Percentiles rank a stretch among this genome's conserved stretches.
These are phyloP conservation scores for Coreius guichenoti DNA, from an alignment of 2,797 vertebrate species.

Conservation along the genomic window DNA sequence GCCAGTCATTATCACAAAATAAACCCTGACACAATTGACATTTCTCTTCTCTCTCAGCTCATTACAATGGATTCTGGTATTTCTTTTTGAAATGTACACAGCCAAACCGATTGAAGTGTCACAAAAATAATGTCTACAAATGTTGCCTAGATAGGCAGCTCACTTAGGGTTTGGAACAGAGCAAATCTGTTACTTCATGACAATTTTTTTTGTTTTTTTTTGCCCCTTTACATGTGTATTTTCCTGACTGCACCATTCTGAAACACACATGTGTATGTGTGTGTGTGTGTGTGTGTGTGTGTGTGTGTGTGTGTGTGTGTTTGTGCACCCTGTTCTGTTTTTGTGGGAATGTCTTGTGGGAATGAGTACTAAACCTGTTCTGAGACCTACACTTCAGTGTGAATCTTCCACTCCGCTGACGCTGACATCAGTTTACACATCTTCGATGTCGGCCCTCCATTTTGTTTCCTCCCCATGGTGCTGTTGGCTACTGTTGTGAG, in stretches of 20 bases:
- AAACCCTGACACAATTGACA: neutral
- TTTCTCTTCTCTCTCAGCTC: neutral
- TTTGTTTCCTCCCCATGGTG: conserved; percentile 65
- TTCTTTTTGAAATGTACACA: neutral
- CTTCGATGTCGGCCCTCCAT: conserved; percentile 61
- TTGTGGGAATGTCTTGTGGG: conserved; percentile 18
- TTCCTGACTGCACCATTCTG: neutral
- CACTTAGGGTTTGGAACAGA: conserved; percentile 7
- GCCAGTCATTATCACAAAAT: neutral
- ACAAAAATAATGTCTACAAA: neutral
- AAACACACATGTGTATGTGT: conserved; percentile 1
- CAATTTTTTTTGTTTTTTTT: neutral
- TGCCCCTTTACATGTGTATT: neutral
- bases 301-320: neutral
- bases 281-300: conserved; percentile 1
- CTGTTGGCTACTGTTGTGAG: conserved; percentile 50
- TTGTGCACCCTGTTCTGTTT: conserved; percentile 3
- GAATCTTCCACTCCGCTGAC: conserved; percentile 26
- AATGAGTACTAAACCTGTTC: conserved; percentile 24
- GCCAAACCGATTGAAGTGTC: neutral
- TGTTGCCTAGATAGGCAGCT: neutral
- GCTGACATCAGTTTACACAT: conserved; percentile 40
- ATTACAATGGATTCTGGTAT: neutral
- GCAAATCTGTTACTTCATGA: neutral
- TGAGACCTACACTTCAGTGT: conserved; percentile 26